Percentiles rank a stretch among this genome's conserved stretches.
phyloP scores from a whole-genome alignment of 2,797 vertebrate species.

The Pangasius krempfi region DNA sequence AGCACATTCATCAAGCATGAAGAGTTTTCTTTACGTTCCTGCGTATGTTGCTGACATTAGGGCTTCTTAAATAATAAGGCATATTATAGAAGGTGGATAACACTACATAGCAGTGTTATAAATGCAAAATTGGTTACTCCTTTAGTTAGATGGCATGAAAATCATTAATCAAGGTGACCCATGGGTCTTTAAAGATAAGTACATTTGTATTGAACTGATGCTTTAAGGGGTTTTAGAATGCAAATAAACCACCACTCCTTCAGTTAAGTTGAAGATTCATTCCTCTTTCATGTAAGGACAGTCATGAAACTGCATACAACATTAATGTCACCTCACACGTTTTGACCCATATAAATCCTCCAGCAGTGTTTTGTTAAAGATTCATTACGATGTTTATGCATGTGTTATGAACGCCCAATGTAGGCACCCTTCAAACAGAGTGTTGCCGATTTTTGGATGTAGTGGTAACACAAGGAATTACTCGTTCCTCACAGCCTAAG shows the following conservation, averaged over 20 bases:
- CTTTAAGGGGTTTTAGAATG: not conserved
- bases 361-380: conserved; percentile 7
- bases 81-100: not conserved
- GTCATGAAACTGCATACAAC: too few species aligned
- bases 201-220: not conserved
- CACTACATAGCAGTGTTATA: not conserved
- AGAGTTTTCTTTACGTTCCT: not conserved
- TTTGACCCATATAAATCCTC: not conserved
- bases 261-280: not conserved
- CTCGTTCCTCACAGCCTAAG: not conserved
- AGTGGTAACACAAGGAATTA: not conserved
- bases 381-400: not conserved
- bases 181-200: not conserved
- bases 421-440: not conserved
- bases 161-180: not conserved
- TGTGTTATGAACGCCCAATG: too few species aligned
- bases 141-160: not conserved
- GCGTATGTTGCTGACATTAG: not conserved
- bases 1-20: not conserved
- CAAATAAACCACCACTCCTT: not conserved
- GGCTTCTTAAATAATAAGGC: not conserved
- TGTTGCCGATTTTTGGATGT: not conserved
- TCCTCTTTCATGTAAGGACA: too few species aligned
- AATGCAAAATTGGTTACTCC: not conserved
- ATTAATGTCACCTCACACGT: not conserved